phyloP scores from a whole-genome alignment of 1,140 invertebrate genomes.

The Lethrus apterus region DNA sequence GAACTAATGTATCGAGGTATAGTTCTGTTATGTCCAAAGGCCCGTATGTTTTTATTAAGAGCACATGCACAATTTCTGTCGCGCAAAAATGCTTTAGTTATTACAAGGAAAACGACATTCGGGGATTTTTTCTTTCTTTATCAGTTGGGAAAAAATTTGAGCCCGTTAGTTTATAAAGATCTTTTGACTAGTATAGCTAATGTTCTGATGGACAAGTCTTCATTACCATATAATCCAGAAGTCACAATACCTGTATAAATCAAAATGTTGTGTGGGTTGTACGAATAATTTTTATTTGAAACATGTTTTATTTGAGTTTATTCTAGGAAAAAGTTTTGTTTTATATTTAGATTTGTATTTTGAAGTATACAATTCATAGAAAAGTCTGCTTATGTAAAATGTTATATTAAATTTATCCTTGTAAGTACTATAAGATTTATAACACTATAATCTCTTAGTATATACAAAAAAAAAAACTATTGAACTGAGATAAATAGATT shows the following conservation, averaged over 20 bases:
- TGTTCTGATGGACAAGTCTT: constrained; percentile 10
- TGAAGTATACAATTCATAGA: too few relatives aligned
- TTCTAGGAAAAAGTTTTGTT: neutral
- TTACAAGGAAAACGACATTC: constrained; percentile 48
- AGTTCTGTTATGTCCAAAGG: constrained; percentile 43
- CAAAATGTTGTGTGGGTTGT: too few relatives aligned
- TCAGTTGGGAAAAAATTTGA: constrained; percentile 59
- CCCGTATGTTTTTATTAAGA: constrained; percentile 49
- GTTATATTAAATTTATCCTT: too few relatives aligned
- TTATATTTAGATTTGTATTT: constrained; percentile 2
- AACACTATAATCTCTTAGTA: too few relatives aligned
- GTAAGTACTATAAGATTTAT: too few relatives aligned
- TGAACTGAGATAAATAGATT: too few relatives aligned
- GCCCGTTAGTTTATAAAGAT: constrained; percentile 52
- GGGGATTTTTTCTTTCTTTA: constrained; percentile 66
- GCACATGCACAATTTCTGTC: constrained; percentile 46
- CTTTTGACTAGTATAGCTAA: constrained; percentile 31
- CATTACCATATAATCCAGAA: constrained; percentile 16
- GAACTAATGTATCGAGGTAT: constrained; percentile 54
- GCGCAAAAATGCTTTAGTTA: constrained; percentile 42
- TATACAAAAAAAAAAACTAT: too few relatives aligned
- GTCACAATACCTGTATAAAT: constrained; percentile 20
- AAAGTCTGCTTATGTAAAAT: too few relatives aligned
- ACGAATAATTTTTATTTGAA: too few relatives aligned
- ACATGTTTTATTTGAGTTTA: too few relatives aligned